Conservation (phyloP, 2,888 invertebrate genomes). For the Lasioglossum morio region DNA sequence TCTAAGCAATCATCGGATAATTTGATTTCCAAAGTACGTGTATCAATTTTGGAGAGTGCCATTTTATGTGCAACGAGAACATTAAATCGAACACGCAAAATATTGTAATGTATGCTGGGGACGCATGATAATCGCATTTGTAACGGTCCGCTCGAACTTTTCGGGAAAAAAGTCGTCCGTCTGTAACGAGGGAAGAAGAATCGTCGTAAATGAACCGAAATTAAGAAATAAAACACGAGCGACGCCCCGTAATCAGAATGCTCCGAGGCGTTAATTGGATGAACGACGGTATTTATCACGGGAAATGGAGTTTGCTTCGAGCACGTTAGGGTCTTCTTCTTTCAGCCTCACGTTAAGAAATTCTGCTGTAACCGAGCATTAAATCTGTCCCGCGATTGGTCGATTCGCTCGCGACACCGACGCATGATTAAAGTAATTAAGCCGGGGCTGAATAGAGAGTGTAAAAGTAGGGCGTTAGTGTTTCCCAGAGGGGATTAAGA, state of each 20-base stretch:
- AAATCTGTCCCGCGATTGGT: conserved; percentile 56
- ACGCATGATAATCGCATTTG: neutral
- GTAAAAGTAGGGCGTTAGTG: conserved; percentile 81
- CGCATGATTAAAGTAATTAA: conserved; percentile 81
- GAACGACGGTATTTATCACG: conserved; percentile 52
- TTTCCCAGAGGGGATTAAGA: conserved; percentile 81
- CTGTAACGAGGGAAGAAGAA: neutral
- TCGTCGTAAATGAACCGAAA: conserved; percentile 5
- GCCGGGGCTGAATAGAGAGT: conserved; percentile 57
- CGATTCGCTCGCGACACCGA: conserved; percentile 61
- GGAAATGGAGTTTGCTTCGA: conserved; percentile 44
- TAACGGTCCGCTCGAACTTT: neutral
- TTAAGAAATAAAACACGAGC: conserved; percentile 46
- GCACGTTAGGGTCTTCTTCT: conserved; percentile 60
- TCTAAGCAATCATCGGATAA: too few relatives aligned
- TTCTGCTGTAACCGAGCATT: conserved; percentile 38
- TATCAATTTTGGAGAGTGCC: neutral
- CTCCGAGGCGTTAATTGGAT: conserved; percentile 60
- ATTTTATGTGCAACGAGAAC: neutral
- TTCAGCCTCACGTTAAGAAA: conserved; percentile 43
- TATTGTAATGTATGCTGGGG: neutral
- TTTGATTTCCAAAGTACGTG: neutral
- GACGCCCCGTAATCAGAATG: conserved; percentile 46
- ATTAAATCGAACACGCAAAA: neutral
- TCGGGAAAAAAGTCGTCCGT: too few relatives aligned